Conservation (phyloP, 2,888 invertebrate species). For the Eugnorisma glareosa region DNA sequence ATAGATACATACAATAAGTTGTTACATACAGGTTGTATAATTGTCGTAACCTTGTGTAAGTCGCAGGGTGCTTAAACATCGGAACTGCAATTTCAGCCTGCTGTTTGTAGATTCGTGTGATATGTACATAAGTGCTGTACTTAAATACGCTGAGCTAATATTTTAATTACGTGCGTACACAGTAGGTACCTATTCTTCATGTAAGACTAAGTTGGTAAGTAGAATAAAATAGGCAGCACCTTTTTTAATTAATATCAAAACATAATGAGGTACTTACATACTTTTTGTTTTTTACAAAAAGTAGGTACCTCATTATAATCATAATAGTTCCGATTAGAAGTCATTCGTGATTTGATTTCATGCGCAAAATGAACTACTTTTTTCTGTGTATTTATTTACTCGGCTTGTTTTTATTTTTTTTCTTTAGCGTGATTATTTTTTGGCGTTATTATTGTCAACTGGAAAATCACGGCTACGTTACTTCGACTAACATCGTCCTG, state of each 20-base stretch:
- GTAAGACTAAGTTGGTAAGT: slow-evolving; percentile 1
- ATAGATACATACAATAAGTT: slow-evolving; percentile 38
- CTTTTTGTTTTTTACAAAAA: too few relatives aligned
- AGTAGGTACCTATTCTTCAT: slow-evolving; percentile 4
- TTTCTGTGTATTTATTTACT: neutral
- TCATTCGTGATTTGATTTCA: slow-evolving; percentile 13
- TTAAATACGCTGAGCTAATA: slow-evolving; percentile 28
- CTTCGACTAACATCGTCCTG: neutral
- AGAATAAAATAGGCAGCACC: slow-evolving; percentile 6
- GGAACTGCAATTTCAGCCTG: slow-evolving; percentile 27
- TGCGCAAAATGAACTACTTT: neutral
- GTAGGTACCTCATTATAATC: too few relatives aligned
- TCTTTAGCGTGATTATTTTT: neutral
- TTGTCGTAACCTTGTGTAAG: slow-evolving; percentile 41
- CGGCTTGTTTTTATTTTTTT: slow-evolving; percentile 4
- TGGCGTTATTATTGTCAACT: slow-evolving; percentile 5
- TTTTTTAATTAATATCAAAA: neutral
- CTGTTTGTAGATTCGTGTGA: slow-evolving; percentile 19
- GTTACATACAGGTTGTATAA: slow-evolving; percentile 46
- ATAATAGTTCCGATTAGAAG: neutral
- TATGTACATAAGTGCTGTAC: slow-evolving; percentile 10
- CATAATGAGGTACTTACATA: neutral
- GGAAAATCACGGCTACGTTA: neutral
- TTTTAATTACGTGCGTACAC: slow-evolving; percentile 28
- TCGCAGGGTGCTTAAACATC: slow-evolving; percentile 38